These are phyloP conservation scores for Tachycineta bicolor DNA, from an alignment of 2,113 vertebrate species.

Conservation along the genomic window DNA sequence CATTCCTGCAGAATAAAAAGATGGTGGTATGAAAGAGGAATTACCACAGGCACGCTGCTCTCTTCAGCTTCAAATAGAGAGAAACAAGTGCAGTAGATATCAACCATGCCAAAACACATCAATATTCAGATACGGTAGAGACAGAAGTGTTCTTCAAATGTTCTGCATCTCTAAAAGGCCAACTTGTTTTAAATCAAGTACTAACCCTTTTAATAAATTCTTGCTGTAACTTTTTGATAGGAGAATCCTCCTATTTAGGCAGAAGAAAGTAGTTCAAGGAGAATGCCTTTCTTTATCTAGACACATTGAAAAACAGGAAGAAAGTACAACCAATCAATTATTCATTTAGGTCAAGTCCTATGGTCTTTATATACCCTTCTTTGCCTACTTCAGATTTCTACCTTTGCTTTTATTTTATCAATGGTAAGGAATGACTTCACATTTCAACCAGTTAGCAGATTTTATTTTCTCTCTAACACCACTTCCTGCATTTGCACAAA, in stretches of 20 bases:
- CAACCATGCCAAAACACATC: not conserved
- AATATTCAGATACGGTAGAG: not conserved
- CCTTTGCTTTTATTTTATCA: not conserved
- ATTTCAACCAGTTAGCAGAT: not conserved
- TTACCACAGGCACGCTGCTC: not conserved
- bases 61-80: conserved; percentile 28
- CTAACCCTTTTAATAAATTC: not conserved
- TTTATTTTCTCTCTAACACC: not conserved
- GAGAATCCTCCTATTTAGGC: not conserved
- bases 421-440: not conserved
- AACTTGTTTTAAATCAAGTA: not conserved
- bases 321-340: conserved; percentile 6
- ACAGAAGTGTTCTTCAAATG: not conserved
- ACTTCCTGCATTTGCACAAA: not conserved
- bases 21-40: not conserved
- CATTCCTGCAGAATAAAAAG: not conserved
- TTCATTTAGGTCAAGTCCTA: not conserved
- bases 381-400: not conserved
- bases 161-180: not conserved
- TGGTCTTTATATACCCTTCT: not conserved
- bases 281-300: not conserved
- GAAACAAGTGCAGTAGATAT: not conserved
- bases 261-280: not conserved
- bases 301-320: not conserved
- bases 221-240: not conserved